Evolutionary conservation across 2,113 vertebrate species (phyloP), one percentile per base, ranked within the genome.

Genomic region (Phylloscopus trochiloides): DNA sequence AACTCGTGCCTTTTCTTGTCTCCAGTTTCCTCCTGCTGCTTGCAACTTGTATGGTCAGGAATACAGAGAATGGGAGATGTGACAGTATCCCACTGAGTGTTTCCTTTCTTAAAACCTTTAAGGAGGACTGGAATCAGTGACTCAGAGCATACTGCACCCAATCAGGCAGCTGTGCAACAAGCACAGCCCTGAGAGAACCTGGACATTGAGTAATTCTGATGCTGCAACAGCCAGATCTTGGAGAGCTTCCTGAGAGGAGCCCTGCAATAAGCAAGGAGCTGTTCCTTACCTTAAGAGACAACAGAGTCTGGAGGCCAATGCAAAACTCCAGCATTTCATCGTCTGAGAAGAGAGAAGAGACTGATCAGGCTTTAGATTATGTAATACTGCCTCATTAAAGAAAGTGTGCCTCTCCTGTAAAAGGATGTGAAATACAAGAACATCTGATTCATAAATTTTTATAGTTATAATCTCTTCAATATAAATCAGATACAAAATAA

Each of bases 271-370:
- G 40, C 36, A 74, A 75, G 36, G 52, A 91, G 28, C 29, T 61
- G 18, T 84, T 80, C 25, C 98, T 99, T 98, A 99, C 99, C 98
- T 99, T 98, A 68, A 99, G 98, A 95, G 99, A 98, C 71, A 98
- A 91, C 94, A 99, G 98, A 61, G 99, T 99, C 92, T 99, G 98
- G 51, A 99, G 98, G 73, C 99, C 99, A 65, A 99, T 98, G 92
- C 98, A 98, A 88, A 99, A 97, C 68, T 99, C 99, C 70, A 98
- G 97, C 51, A 90, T 96, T 58, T 99, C 98, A 28, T 98, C 98
- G 87, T 99, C 99, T 99, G 96, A 52, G 89, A 96, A 96, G 62
- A 95, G 52, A 90, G 71, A 61, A 86, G 43, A 96, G 68, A 87
- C 40, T 38, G 32, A 58, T 94, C 34, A 95, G 82, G 61, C 40